Evolutionary conservation across 2,797 vertebrate species (phyloP), one percentile per base, ranked within the genome.

Genomic region (Chromobotia macracanthus): DNA sequence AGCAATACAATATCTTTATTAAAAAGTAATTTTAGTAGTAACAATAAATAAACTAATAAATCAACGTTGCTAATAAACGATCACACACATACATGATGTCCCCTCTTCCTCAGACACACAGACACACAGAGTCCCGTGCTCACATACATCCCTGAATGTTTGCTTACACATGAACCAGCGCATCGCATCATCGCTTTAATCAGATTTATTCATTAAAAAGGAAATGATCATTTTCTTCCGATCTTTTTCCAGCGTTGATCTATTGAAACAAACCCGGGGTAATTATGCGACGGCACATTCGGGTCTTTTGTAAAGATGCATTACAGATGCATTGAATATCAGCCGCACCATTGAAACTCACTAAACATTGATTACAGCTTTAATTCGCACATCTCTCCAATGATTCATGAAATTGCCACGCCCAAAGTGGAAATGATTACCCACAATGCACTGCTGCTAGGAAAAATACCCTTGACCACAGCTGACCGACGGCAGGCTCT

Each of bases 241-340:
- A 58, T 50, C 12, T 48, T 79, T 78, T 68, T 68, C 28, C n/a
- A 50, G 41, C 12, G 51, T 19, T 38, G 28, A 78, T 83, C 64
- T 58, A 73, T 64, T 86, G 82, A 78, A 80, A 81, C 68, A 74
- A 78, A 58, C 72, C 75, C 77, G 48, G 66, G 77, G 82, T 78
- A 86, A 79, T 86, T 82, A 69, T 75, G 19, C 53, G 23, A 73
- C 58, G 74, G 15, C 21, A 3, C 68, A 70, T 55, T 74, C 64
- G 66, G 44, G 19, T 69, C 77, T 77, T 73, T 76, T 75, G 76
- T 80, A 51, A 64, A 77, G 80, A 77, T 72, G 70, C 80, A 84
- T 77, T 82, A 85, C 82, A 77, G 65, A 82, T 82, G 80, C 83
- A 84, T 80, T 67, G 72, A 84, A 75, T 78, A 84, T 12, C 73